Evolutionary conservation across 2,888 invertebrate species (phyloP), one percentile per base, ranked within the genome.

Genomic region (Arrhopalites spinosus): DNA sequence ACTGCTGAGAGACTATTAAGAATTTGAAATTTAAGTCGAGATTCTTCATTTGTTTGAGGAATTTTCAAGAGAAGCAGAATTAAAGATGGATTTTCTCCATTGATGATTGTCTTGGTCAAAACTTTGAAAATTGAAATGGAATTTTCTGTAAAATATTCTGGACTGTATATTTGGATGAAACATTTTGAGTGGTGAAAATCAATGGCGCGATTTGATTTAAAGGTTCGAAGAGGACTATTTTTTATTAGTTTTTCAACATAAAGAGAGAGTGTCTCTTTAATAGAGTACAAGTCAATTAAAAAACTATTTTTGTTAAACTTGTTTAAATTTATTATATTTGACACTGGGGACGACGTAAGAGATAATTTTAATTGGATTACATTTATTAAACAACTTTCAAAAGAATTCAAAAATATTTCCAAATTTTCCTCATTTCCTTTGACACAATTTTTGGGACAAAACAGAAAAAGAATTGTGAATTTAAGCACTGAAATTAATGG

Each of bases 151-250:
- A 71, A 45, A 23, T 30, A 71, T 1, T 61, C 59, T 1, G 71
- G 71, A 2, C 3, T 17, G 30, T 71, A 71, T 11, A 53, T n/a
- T 43, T 69, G 69, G 27, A 69, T n/a, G 47, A 50, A 50, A 29
- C 53, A 61, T 23, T 15, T 61, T 11, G 71, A 43, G 25, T 7
- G 61, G 8, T 29, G 20, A 2, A 59, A 56, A 1, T 15, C 1
- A 27, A 25, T 17, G 1, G 13, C 29, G 30, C 70, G 17, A 36
- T 50, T 70, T 1, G 70, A 29, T 11, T 50, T 56, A 20, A 50
- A 17, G 2, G 56, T 70, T 13, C 70, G 1, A 5, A 50, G 25
- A 8, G 70, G 70, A n/a, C 20, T 50, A 1, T 17, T 11, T 30
- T 30, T 17, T 11, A 70, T 56, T 1, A 36, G 17, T 8, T 56